Conservation (phyloP, 2,113 vertebrate genomes). For the Microtus pennsylvanicus region DNA sequence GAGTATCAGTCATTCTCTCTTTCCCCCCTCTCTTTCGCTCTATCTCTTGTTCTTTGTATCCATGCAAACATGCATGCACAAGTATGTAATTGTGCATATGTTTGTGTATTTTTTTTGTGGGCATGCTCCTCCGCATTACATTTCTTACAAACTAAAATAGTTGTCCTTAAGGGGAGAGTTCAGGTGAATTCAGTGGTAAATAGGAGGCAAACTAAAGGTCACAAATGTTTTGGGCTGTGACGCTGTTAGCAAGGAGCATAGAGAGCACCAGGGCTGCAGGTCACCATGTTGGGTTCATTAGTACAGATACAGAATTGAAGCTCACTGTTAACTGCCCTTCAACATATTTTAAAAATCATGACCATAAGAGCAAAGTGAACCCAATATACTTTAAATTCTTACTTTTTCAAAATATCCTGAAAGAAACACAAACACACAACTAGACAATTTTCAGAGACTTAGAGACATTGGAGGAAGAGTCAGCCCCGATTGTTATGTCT, state of each 20-base stretch:
- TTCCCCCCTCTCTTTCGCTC: not conserved
- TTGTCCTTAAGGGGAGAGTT: not conserved
- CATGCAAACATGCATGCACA: too few species aligned
- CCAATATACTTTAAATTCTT: not conserved
- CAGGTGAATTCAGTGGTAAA: not conserved
- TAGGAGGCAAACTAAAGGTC: not conserved
- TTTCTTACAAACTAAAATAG: not conserved
- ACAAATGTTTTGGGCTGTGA: not conserved
- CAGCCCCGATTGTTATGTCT: not conserved
- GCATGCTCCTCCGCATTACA: not conserved
- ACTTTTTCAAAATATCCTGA: not conserved
- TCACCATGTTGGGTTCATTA: not conserved
- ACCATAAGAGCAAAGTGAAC: not conserved
- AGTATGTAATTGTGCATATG: not conserved
- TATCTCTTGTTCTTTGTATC: not conserved
- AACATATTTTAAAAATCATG: not conserved
- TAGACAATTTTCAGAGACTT: not conserved
- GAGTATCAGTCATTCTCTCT: not conserved
- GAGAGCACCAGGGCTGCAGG: not conserved
- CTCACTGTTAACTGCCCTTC: not conserved
- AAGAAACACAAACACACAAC: not conserved
- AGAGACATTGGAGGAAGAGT: not conserved
- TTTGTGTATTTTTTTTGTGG: not conserved
- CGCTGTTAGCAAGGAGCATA: not conserved
- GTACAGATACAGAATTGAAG: not conserved